phyloP scores from a whole-genome alignment of 2,888 invertebrate species.

The Cantharis nigra region DNA sequence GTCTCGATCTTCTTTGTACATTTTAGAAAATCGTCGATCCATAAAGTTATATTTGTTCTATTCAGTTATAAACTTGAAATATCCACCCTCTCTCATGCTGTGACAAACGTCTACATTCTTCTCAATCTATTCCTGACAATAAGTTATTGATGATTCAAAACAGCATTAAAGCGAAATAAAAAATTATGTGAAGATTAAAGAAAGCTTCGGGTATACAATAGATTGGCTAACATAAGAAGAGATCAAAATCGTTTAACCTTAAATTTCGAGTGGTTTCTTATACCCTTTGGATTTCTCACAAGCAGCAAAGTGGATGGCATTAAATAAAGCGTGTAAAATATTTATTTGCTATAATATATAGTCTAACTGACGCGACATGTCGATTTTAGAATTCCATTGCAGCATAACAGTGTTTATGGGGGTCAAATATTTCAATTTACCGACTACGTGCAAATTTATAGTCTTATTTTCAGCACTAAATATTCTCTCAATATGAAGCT shows the following conservation, averaged over 20 bases:
- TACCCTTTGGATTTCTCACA: not conserved
- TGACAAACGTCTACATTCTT: conserved; percentile 23
- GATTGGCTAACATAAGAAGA: not conserved
- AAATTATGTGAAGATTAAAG: conserved; percentile 12
- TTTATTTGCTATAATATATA: conserved; percentile 26
- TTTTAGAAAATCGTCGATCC: conserved; percentile 16
- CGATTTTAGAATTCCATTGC: conserved; percentile 52
- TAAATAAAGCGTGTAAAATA: conserved; percentile 18
- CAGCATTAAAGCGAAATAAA: not conserved
- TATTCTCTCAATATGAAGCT: conserved; percentile 52
- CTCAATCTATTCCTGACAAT: conserved; percentile 17
- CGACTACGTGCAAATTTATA: conserved; percentile 51
- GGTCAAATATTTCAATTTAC: conserved; percentile 57
- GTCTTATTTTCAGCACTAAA: conserved; percentile 53
- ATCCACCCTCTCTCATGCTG: conserved; percentile 27
- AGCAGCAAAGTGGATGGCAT: not conserved
- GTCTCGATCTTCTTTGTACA: not conserved
- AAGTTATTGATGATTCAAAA: conserved; percentile 23
- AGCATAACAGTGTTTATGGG: conserved; percentile 53
- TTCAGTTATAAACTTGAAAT: not conserved
- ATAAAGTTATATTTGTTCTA: conserved; percentile 12
- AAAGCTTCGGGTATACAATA: not conserved
- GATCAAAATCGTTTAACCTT: conserved; percentile 2
- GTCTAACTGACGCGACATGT: conserved; percentile 40
- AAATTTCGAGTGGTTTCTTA: not conserved